These are phyloP conservation scores for Thaumetopoea pityocampa DNA, from an alignment of 1,140 invertebrate species.

Conservation along the genomic window DNA sequence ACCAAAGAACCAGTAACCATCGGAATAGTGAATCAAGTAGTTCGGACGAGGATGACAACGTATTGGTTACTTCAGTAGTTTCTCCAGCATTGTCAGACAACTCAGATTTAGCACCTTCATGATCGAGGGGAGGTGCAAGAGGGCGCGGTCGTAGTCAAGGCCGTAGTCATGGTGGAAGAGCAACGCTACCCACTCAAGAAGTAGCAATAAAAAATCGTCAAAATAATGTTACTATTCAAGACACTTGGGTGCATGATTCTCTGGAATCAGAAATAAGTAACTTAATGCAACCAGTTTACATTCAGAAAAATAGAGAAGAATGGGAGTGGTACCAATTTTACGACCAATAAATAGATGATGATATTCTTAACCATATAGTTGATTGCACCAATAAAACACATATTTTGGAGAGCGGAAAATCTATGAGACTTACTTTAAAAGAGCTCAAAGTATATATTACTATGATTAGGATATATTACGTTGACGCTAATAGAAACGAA, in stretches of 20 bases:
- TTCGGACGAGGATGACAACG: slow-evolving; percentile 6
- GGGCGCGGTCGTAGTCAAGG: slow-evolving; percentile 6
- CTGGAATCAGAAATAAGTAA: slow-evolving; percentile 8
- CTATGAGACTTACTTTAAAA: slow-evolving; percentile 18
- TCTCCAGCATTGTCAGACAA: slow-evolving; percentile 3
- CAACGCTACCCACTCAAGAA: slow-evolving; percentile 6
- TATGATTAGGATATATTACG: too few species aligned
- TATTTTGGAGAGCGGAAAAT: slow-evolving; percentile 14
- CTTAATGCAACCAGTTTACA: slow-evolving; percentile 13
- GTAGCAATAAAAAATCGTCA: slow-evolving; percentile 13
- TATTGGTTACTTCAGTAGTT: slow-evolving; percentile 3
- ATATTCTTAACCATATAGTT: slow-evolving; percentile 11
- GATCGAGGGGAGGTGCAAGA: background rate
- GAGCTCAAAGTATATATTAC: slow-evolving; percentile 19
- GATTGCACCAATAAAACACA: slow-evolving; percentile 15
- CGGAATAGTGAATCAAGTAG: slow-evolving; percentile 2
- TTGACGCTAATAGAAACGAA: too few species aligned
- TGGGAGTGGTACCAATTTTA: slow-evolving; percentile 14
- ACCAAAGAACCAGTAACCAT: slow-evolving; percentile 5
- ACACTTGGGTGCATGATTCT: slow-evolving; percentile 10
- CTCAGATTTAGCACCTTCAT: slow-evolving; percentile 8
- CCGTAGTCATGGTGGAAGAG: background rate
- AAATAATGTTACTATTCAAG: slow-evolving; percentile 15
- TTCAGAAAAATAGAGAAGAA: slow-evolving; percentile 8
- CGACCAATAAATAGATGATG: slow-evolving; percentile 9